phyloP scores from a whole-genome alignment of 2,113 vertebrate genomes.

The Tragelaphus scriptus region DNA sequence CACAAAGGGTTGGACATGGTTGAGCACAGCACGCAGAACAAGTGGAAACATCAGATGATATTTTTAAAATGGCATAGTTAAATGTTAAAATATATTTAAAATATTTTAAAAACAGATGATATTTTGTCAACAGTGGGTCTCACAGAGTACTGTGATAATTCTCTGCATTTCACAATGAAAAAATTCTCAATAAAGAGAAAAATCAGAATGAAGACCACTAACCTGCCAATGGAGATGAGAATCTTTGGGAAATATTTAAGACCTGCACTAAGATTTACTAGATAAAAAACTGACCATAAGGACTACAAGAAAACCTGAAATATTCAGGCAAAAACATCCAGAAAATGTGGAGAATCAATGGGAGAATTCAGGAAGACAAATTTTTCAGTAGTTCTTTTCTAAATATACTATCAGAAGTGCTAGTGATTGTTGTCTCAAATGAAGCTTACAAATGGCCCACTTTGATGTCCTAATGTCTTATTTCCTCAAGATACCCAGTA shows the following conservation, averaged over 20 bases:
- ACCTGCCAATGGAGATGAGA: not conserved
- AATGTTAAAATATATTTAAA: not conserved
- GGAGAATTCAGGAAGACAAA: not conserved
- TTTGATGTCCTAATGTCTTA: not conserved
- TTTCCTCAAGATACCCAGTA: not conserved
- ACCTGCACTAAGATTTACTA: not conserved
- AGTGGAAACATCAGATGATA: not conserved
- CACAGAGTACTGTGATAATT: not conserved
- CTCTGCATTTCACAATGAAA: not conserved
- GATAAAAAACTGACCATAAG: not conserved
- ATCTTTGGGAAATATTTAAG: not conserved
- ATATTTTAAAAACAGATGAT: not conserved
- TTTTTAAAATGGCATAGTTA: not conserved
- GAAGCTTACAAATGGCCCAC: not conserved
- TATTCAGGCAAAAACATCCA: not conserved
- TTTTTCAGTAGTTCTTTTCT: not conserved
- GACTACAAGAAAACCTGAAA: not conserved
- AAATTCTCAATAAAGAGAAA: not conserved
- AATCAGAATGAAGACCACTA: not conserved
- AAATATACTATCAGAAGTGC: not conserved
- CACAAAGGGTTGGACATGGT: not conserved
- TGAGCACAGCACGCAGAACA: not conserved
- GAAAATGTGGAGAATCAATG: not conserved
- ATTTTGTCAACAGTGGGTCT: not conserved
- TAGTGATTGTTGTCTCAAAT: not conserved